Conservation (phyloP, 2,797 vertebrate genomes). For the Cuculus canorus region DNA sequence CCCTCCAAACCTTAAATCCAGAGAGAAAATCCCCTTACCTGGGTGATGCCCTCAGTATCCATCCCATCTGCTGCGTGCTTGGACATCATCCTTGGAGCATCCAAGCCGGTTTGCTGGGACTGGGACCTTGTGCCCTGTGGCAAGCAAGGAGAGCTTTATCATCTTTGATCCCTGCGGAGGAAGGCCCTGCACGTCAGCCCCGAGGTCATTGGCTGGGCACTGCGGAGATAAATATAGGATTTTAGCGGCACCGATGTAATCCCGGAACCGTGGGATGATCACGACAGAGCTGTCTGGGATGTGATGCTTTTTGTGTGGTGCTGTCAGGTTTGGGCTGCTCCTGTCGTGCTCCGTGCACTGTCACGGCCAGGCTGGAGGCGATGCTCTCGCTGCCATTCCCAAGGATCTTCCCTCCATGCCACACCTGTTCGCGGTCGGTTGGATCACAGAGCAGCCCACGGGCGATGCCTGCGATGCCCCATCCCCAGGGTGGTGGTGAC, state of each 20-base stretch:
- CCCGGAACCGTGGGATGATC: background rate
- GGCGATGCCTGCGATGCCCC: rapidly evolving
- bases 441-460: background rate
- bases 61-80: rapidly evolving
- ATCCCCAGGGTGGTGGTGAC: rapidly evolving
- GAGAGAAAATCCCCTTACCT: background rate
- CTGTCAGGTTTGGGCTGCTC: background rate
- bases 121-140: rapidly evolving
- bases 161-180: background rate
- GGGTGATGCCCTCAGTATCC: background rate
- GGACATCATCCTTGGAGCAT: background rate
- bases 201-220: conserved; percentile 33
- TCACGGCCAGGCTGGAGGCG: background rate
- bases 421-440: rapidly evolving
- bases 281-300: rapidly evolving
- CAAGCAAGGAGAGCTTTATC: background rate
- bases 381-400: rapidly evolving
- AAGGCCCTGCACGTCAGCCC: background rate
- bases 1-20: background rate
- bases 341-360: rapidly evolving
- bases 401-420: rapidly evolving
- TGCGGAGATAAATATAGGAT: background rate
- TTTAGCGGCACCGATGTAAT: background rate
- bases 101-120: background rate
- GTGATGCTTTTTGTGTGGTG: rapidly evolving